These are phyloP conservation scores for Bettongia penicillata DNA, from an alignment of 2,113 vertebrate genomes.

Conservation along the genomic window DNA sequence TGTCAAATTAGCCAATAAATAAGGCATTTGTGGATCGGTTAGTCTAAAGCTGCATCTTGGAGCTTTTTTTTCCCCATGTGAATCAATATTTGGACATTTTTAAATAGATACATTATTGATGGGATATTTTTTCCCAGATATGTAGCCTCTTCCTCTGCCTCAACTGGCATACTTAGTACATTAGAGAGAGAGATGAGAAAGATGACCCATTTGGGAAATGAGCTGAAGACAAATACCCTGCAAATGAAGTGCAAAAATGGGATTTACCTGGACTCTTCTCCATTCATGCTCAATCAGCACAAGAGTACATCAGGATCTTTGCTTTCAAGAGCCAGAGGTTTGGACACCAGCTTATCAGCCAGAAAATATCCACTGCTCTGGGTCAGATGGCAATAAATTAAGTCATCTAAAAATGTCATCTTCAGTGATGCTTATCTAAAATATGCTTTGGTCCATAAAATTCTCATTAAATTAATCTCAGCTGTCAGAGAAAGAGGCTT, in stretches of 20 bases:
- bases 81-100: background rate
- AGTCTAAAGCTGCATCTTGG: background rate
- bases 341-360: background rate
- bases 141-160: background rate
- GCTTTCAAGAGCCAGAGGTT: rapidly evolving
- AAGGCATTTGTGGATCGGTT: slow-evolving; percentile 13
- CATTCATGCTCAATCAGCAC: background rate
- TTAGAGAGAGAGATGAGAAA: background rate
- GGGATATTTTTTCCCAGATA: slow-evolving; percentile 1
- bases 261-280: background rate
- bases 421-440: slow-evolving; percentile 7
- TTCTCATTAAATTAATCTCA: slow-evolving; percentile 12
- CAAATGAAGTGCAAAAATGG: background rate
- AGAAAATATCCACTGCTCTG: background rate
- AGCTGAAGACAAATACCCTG: background rate
- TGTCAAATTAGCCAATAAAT: background rate
- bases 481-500: background rate
- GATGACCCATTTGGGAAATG: slow-evolving; percentile 7
- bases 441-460: background rate
- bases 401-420: slow-evolving; percentile 5
- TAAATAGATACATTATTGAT: background rate
- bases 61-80: background rate
- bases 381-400: background rate
- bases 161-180: slow-evolving; percentile 1
- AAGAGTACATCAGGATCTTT: rapidly evolving